Base-by-base conservation (phyloP, 2,113 vertebrate species). In the Archilochus colubris region DNA sequence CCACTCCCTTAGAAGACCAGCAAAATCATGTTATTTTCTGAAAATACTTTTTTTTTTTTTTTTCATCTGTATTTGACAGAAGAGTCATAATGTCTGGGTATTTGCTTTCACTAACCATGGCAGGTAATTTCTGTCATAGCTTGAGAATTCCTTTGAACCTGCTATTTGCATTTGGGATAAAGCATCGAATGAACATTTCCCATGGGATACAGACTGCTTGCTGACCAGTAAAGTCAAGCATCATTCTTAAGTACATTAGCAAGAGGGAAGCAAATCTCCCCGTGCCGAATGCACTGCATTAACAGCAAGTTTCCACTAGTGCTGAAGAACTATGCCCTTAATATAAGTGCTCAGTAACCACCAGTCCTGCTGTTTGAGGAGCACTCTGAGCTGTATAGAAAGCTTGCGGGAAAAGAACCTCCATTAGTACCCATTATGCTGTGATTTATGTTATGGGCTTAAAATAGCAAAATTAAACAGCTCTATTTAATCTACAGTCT, bases 291-390 rank as follows among this genome's bases (percentile, higher is more conserved):
- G 51, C 81, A 63, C 19, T 81, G 85, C 64, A 76, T 70, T 75
- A 91, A 82, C 83, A 96, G 88, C 78, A 93, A 89, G 61, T 83
- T 96, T 66, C 91, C 55, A 72, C 93, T 68, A 75, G 58, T 57
- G 94, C 78, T 95, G 90, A 82, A 86, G 76, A 94, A 69, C 40
- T 86, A 89, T 64, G 95, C 94, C 95, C 91, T 97, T 97, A 93
- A 96, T 94, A 0, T 88, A 96, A 97, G 95, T 88, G 94, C 89
- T 90, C 91, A 94, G 91, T 25, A 91, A 81, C 86, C 91, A 91
- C 86, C 89, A 91, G 85, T 87, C 68, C 77, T 70, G 91, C 84
- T 72, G 83, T 48, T 24, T 15, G 95, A 91, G 85, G 68, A 93
- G 92, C 78, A 80, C 92, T 93, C 70, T 13, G 80, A 86, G 43